Conservation (phyloP, 2,888 invertebrate species). For the Drosophila colorata region DNA sequence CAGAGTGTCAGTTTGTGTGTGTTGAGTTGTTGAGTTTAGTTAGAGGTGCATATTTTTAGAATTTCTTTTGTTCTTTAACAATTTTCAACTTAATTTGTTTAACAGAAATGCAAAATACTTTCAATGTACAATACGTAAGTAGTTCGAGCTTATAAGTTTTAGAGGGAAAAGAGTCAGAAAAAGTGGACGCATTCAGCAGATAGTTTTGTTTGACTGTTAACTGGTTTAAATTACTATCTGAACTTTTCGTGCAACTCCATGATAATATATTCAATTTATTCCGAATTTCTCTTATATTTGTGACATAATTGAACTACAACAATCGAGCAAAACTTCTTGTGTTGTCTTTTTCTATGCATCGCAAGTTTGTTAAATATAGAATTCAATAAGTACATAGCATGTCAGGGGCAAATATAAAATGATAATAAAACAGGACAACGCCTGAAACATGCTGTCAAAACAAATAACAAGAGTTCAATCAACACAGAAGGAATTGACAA, state of each 20-base stretch:
- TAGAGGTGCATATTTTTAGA: slow-evolving; percentile 18
- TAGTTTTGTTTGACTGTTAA: too few species aligned
- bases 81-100: slow-evolving; percentile 1
- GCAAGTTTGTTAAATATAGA: background rate
- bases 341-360: background rate
- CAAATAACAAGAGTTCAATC: slow-evolving; percentile 4
- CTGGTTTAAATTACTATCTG: too few species aligned
- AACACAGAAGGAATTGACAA: slow-evolving; percentile 10
- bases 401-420: slow-evolving; percentile 16
- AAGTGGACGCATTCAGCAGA: background rate
- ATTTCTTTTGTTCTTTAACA: slow-evolving; percentile 9
- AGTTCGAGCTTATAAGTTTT: background rate
- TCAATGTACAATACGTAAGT: slow-evolving; percentile 19
- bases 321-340: slow-evolving; percentile 21
- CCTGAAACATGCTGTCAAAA: slow-evolving; percentile 8
- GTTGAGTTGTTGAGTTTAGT: slow-evolving; percentile 12
- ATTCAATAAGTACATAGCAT: slow-evolving; percentile 24
- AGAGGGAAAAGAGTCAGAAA: background rate
- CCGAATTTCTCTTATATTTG: background rate
- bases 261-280: too few species aligned
- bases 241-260: too few species aligned
- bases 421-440: background rate
- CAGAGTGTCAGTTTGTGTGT: slow-evolving; percentile 17
- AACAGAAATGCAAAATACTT: slow-evolving; percentile 35
- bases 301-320: background rate